Conservation (phyloP, 2,888 invertebrate species). For the Ophioninae sp. region DNA sequence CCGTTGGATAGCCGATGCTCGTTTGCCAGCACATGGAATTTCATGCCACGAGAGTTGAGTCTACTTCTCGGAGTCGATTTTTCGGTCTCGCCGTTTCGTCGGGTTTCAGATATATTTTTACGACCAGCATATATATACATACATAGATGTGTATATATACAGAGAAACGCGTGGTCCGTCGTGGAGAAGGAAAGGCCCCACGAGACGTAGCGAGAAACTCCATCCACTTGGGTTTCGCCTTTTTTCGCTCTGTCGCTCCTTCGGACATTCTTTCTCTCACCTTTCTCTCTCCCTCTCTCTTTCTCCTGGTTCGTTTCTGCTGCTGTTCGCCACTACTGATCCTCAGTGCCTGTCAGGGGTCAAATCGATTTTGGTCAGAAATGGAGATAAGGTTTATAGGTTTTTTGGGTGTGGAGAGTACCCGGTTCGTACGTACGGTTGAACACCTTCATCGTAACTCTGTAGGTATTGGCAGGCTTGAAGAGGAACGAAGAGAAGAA, state of each 20-base stretch:
- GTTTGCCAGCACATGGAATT: conserved; percentile 41
- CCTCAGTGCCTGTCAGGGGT: conserved; percentile 69
- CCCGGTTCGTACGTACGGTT: conserved; percentile 42
- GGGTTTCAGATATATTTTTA: conserved; percentile 67
- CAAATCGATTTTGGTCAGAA: conserved; percentile 78
- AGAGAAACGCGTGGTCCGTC: conserved; percentile 36
- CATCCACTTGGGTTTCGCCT: conserved; percentile 44
- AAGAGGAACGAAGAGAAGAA: background rate
- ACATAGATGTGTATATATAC: conserved; percentile 9
- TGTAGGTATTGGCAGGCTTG: conserved; percentile 33
- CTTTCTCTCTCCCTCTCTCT: conserved; percentile 32
- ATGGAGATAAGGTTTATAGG: conserved; percentile 77
- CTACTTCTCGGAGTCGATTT: conserved; percentile 59
- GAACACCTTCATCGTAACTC: conserved; percentile 55
- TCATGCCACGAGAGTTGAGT: conserved; percentile 19
- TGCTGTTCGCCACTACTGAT: conserved; percentile 57
- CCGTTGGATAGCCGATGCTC: conserved; percentile 22
- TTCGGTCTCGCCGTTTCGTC: conserved; percentile 63
- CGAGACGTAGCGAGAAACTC: conserved; percentile 55
- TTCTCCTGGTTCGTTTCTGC: conserved; percentile 29
- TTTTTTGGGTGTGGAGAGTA: conserved; percentile 58
- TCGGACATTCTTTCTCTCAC: conserved; percentile 60
- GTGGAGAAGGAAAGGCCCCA: conserved; percentile 40
- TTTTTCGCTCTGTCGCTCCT: conserved; percentile 59
- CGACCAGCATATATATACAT: conserved; percentile 63